A percentile compares a stretch with the other conserved stretches of the same genome.
Conservation (phyloP, 1,140 invertebrate genomes). For the Magallana gigas region DNA sequence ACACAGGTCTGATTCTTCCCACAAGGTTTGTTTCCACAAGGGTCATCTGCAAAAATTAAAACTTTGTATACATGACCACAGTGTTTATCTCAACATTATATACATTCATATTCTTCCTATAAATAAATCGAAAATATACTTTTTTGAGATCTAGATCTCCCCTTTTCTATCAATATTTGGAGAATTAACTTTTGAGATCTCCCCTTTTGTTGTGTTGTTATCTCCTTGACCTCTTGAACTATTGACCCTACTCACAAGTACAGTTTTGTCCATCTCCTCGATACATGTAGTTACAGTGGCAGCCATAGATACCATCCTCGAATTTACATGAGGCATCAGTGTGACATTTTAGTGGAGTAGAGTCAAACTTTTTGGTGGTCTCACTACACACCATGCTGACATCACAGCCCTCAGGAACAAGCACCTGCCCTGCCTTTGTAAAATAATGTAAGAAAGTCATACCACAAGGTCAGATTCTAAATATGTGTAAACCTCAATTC, state of each 20-base stretch:
- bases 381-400: conserved; percentile 24
- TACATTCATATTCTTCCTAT: too few species aligned
- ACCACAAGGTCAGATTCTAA: too few species aligned
- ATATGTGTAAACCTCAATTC: too few species aligned
- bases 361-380: conserved; percentile 15
- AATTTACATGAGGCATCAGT: conserved; percentile 52
- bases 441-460: too few species aligned
- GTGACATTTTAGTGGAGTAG: conserved; percentile 42
- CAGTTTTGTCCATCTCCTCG: conserved; percentile 27
- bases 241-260: conserved; percentile 6
- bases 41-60: conserved; percentile 45
- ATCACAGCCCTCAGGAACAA: neutral
- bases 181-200: too few species aligned
- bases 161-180: neutral
- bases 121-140: too few species aligned
- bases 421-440: neutral
- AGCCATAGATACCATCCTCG: conserved; percentile 56
- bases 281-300: conserved; percentile 60
- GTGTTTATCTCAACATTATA: too few species aligned
- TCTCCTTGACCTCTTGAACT: neutral
- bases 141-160: too few species aligned
- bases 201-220: neutral
- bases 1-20: conserved; percentile 44
- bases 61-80: too few species aligned
- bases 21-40: conserved; percentile 52